Conservation (phyloP, 2,113 vertebrate species). For the Euleptes europaea region DNA sequence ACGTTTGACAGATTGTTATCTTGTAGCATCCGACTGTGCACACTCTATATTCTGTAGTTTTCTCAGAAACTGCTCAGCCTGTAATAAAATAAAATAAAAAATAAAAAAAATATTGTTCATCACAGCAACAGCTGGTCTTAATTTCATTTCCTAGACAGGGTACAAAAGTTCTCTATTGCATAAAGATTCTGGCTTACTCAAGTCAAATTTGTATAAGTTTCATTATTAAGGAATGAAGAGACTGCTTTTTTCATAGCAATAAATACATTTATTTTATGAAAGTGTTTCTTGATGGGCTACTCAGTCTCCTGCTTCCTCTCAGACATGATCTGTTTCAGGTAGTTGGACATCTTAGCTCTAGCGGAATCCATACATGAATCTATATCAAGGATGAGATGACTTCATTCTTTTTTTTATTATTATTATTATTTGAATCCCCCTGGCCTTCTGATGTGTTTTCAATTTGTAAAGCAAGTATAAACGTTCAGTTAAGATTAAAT, state of each 20-base stretch:
- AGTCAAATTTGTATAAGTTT: background rate
- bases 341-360: background rate
- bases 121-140: background rate
- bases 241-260: background rate
- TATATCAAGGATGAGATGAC: background rate
- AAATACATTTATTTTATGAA: background rate
- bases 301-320: background rate
- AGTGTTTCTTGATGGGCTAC: background rate
- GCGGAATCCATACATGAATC: background rate
- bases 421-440: background rate
- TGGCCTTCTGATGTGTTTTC: background rate
- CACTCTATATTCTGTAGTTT: background rate
- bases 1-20: background rate
- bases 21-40: background rate
- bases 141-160: background rate
- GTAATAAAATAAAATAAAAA: background rate
- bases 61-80: background rate
- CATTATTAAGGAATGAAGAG: background rate
- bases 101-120: background rate
- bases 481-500: background rate
- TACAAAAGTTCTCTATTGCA: background rate
- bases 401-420: background rate
- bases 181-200: background rate
- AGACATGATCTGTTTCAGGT: background rate
- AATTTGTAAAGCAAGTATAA: background rate